phyloP scores from a whole-genome alignment of 1,140 invertebrate genomes.

The Drosophila auraria region DNA sequence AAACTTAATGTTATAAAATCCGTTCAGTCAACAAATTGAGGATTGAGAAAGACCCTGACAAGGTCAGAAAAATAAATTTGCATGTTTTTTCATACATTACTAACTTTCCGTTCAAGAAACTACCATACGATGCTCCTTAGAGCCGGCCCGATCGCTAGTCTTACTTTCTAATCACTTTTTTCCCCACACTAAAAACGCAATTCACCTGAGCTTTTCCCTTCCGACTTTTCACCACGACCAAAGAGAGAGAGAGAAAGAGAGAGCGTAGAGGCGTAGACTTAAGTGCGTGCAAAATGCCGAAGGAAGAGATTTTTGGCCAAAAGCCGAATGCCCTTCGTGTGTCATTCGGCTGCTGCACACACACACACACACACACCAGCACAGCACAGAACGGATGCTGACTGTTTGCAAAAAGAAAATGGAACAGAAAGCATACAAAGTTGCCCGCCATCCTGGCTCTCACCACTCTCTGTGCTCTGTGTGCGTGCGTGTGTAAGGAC shows the following conservation, averaged over 20 bases:
- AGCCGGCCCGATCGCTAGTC: background rate
- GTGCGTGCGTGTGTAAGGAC: conserved; percentile 27
- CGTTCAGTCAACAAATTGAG: too few relatives aligned
- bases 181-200: background rate
- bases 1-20: background rate
- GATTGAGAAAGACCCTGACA: too few relatives aligned
- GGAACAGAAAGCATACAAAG: conserved; percentile 43
- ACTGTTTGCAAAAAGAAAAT: conserved; percentile 69
- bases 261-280: background rate
- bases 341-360: conserved; percentile 6
- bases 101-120: too few relatives aligned
- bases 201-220: conserved; percentile 1
- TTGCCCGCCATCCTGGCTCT: conserved; percentile 40
- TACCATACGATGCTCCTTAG: background rate
- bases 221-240: conserved; percentile 7
- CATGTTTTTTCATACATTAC: too few relatives aligned
- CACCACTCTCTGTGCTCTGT: conserved; percentile 6
- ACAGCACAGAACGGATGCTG: conserved; percentile 60
- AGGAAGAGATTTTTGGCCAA: conserved; percentile 23
- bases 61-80: too few relatives aligned
- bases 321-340: conserved; percentile 1
- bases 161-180: background rate
- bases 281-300: conserved; percentile 4
- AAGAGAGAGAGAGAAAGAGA: background rate
- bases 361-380: conserved; percentile 3